These are phyloP conservation scores for Limonius californicus DNA, from an alignment of 1,140 invertebrate genomes.

Conservation along the genomic window DNA sequence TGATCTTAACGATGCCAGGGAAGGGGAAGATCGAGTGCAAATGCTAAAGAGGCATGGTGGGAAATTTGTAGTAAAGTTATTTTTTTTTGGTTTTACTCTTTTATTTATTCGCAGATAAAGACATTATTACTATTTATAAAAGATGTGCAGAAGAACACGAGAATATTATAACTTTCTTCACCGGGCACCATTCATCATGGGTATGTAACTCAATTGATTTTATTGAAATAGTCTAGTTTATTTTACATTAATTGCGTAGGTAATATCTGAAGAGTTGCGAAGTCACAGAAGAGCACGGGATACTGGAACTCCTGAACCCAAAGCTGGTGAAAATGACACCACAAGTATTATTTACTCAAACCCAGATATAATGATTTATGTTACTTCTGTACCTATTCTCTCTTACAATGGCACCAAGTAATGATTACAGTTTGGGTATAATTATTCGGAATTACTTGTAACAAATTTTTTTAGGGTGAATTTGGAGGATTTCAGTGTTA, in stretches of 20 bases:
- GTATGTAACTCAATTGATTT: conserved; percentile 36
- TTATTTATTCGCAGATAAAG: conserved; percentile 28
- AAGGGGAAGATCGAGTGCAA: conserved; percentile 41
- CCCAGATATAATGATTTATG: background rate
- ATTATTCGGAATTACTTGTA: too few relatives aligned
- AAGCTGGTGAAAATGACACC: background rate
- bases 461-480: too few relatives aligned
- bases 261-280: conserved; percentile 23
- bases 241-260: conserved; percentile 24
- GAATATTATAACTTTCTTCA: conserved; percentile 41
- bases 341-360: background rate
- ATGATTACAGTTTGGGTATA: too few relatives aligned
- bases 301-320: conserved; percentile 14
- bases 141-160: conserved; percentile 31
- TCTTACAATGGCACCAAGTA: background rate
- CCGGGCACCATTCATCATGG: conserved; percentile 41
- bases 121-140: conserved; percentile 36
- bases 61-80: too few relatives aligned
- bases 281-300: conserved; percentile 7
- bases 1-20: conserved; percentile 46
- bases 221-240: background rate
- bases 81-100: too few relatives aligned
- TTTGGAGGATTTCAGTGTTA: too few relatives aligned
- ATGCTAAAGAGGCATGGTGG: conserved; percentile 51
- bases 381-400: background rate